Conservation (phyloP, 2,797 vertebrate species). For the Xyrichtys novacula region DNA sequence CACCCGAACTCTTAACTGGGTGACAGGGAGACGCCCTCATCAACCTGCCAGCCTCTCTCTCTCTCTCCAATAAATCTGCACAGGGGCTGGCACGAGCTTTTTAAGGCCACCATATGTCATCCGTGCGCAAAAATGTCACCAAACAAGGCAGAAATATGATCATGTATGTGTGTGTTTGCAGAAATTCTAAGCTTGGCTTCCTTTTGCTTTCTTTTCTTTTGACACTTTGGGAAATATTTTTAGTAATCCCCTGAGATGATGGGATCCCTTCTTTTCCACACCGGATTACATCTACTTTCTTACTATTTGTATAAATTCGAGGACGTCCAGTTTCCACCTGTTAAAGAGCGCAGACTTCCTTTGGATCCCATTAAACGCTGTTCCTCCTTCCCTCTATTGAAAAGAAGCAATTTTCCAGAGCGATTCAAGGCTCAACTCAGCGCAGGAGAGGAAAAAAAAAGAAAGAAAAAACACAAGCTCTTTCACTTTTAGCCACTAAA, state of each 20-base stretch:
- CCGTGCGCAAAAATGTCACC: constrained; percentile 15
- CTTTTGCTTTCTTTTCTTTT: constrained; percentile 21
- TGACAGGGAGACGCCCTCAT: constrained; percentile 89
- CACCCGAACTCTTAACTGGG: constrained; percentile 85
- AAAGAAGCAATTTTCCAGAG: constrained; percentile 90
- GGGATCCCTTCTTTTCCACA: constrained; percentile 73
- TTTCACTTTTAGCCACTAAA: constrained; percentile 95
- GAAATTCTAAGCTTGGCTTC: neutral
- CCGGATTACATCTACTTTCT: constrained; percentile 78
- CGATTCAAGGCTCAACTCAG: constrained; percentile 89
- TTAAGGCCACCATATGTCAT: constrained; percentile 1
- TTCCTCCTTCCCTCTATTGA: constrained; percentile 90
- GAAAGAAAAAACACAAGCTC: constrained; percentile 82
- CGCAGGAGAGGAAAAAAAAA: constrained; percentile 25
- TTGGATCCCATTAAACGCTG: constrained; percentile 90
- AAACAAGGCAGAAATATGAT: neutral
- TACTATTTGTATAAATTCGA: constrained; percentile 88
- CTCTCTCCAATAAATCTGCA: neutral
- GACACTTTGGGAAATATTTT: constrained; percentile 31
- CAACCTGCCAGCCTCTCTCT: constrained; percentile 43
- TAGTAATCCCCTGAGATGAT: constrained; percentile 78
- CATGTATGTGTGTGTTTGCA: constrained; percentile 4
- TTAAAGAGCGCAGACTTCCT: constrained; percentile 90
- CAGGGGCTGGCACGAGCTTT: neutral
- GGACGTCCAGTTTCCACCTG: constrained; percentile 92